These are phyloP conservation scores for Pissodes strobi DNA, from an alignment of 1,140 invertebrate species.

Conservation along the genomic window DNA sequence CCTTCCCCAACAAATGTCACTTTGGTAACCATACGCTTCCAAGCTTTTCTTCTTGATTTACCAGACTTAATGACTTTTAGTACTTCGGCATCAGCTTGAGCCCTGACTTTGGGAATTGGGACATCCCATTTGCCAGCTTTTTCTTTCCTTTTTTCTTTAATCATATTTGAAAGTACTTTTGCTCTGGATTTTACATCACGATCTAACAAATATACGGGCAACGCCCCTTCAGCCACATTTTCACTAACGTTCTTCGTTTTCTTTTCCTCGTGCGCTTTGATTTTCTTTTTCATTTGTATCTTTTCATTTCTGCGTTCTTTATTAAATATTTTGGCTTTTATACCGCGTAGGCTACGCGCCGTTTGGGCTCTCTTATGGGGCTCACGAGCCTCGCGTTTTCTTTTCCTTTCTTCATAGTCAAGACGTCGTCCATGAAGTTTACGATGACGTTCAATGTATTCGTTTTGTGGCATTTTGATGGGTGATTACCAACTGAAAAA, in stretches of 20 bases:
- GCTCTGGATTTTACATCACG: constrained; percentile 92
- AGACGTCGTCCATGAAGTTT: constrained; percentile 94
- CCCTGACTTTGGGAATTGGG: constrained; percentile 96
- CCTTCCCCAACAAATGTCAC: constrained; percentile 97
- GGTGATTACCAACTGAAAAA: neutral
- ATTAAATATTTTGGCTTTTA: constrained; percentile 98
- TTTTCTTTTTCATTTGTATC: constrained; percentile 98
- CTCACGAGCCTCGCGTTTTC: constrained; percentile 93
- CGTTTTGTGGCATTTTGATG: constrained; percentile 95
- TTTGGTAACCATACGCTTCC: constrained; percentile 99
- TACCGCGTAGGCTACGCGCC: constrained; percentile 89
- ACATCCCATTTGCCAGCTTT: constrained; percentile 99
- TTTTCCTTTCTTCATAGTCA: constrained; percentile 96
- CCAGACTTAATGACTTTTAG: constrained; percentile 95
- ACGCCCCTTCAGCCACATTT: constrained; percentile 83
- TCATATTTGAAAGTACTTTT: constrained; percentile 98
- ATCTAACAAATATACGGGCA: constrained; percentile 96
- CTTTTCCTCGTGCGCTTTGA: constrained; percentile 90
- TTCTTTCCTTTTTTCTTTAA: constrained; percentile 99
- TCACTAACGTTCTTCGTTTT: constrained; percentile 81
- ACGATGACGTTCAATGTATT: constrained; percentile 97
- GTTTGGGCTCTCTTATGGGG: constrained; percentile 88
- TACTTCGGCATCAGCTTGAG: constrained; percentile 97
- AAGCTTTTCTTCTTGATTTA: constrained; percentile 94
- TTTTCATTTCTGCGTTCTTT: constrained; percentile 97